A percentile compares a stretch with the other conserved stretches of the same genome.
phyloP scores from a whole-genome alignment of 2,888 invertebrate species.

The Resseliella maxima region DNA sequence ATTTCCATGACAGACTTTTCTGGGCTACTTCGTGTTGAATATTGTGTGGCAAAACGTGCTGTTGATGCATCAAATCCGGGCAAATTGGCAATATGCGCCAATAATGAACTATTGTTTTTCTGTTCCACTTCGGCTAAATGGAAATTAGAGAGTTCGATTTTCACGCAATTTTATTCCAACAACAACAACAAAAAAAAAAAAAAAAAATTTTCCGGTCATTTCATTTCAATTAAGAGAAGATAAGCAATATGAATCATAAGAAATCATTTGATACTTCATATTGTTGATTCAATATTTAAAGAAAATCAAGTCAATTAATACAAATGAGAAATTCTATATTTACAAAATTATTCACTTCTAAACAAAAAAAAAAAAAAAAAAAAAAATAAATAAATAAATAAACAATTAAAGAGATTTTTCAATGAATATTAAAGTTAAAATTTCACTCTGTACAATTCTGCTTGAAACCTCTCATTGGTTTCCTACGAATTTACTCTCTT shows the following conservation, averaged over 20 bases:
- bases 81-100: constrained; percentile 77
- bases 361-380: no score
- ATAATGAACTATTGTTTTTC: constrained; percentile 77
- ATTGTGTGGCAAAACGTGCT: constrained; percentile 77
- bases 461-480: neutral
- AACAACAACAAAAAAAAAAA: neutral
- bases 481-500: neutral
- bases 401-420: neutral
- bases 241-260: neutral
- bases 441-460: neutral
- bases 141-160: neutral
- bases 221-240: neutral
- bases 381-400: no score
- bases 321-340: constrained; percentile 20
- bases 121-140: constrained; percentile 63
- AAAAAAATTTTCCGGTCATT: neutral
- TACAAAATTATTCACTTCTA: constrained; percentile 10
- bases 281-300: neutral
- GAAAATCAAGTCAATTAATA: neutral
- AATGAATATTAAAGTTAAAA: neutral
- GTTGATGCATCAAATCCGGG: constrained; percentile 77
- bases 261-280: neutral
- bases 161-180: neutral
- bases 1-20: constrained; percentile 69
- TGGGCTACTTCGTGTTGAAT: constrained; percentile 67